These are phyloP conservation scores for Gulo gulo DNA, from an alignment of 2,113 vertebrate species.

Conservation along the genomic window DNA sequence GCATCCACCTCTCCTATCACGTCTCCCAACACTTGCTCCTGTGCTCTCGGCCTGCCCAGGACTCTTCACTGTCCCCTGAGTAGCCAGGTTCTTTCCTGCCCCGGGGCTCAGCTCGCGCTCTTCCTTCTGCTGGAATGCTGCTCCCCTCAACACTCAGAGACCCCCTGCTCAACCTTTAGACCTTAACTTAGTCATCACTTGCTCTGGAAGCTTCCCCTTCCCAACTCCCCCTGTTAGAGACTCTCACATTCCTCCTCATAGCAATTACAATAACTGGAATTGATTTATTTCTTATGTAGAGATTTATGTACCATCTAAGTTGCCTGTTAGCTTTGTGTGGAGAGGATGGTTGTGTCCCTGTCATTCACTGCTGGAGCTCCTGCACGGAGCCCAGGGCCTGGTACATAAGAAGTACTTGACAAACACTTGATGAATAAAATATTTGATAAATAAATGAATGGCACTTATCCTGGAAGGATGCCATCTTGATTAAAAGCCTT, in stretches of 20 bases:
- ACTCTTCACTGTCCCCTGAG: background rate
- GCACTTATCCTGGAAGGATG: background rate
- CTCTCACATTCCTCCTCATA: background rate
- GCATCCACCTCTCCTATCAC: fast-evolving
- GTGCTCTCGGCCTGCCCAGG: background rate
- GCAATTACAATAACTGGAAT: background rate
- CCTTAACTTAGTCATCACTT: background rate
- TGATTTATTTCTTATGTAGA: background rate
- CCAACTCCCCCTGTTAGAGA: background rate
- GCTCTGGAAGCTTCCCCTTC: background rate
- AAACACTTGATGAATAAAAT: background rate
- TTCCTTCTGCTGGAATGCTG: background rate
- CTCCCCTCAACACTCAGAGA: background rate
- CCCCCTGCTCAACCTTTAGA: background rate
- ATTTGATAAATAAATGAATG: background rate
- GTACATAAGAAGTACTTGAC: no score
- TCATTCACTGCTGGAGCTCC: background rate
- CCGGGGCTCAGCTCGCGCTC: fast-evolving
- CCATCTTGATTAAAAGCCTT: background rate
- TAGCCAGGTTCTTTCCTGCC: background rate
- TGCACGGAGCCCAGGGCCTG: background rate
- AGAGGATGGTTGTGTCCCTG: no score
- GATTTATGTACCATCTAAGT: background rate
- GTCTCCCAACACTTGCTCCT: background rate
- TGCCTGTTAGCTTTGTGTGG: background rate